Evolutionary conservation across 2,888 invertebrate species (phyloP), one percentile per base, ranked within the genome.

Genomic region (Lamproptera curius): DNA sequence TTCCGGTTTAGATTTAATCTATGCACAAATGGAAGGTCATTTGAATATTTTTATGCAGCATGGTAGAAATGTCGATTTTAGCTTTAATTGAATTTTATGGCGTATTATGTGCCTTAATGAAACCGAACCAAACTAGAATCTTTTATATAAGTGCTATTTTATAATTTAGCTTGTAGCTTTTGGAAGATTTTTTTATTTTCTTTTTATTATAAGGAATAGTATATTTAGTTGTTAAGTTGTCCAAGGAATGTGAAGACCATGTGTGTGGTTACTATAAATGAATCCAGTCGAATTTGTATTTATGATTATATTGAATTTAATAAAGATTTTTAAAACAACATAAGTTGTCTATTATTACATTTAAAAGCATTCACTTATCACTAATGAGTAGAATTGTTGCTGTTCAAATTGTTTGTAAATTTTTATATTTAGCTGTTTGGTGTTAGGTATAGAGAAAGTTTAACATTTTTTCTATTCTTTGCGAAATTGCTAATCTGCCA

Each of bases 91-190:
- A 68, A 79, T 78, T 71, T 57, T 70, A 76, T 54, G 82, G 83
- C 84, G 81, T 81, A 71, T 57, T 46, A 65, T 58, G 85, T 86
- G 86, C 86, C 85, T 84, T 84, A 78, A 69, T 57, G 76, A 67
- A 84, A 84, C 84, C 60, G 77, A 82, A 86, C 86, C 86, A 86
- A 86, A 86, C 84, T 78, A 56, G 67, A 76, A 71, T 77, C 49
- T 57, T 53, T 31, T 31, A 11, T 31, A 31, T 60, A 53, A 34
- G 48, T 52, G 55, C 54, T 55, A 50, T 44, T 34, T 33, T 11
- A 26, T 35, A 36, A 17, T 11, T 33, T 31, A 41, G 15, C 42
- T 5, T 28, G 9, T 15, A 42, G 2, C 35, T 34, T 35, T 35
- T 35, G 14, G 9, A n/a, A 14, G 16, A 50, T 39, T 56, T 53